A percentile compares a stretch with the other conserved stretches of the same genome.
These are phyloP conservation scores for Gastrophryne carolinensis DNA, from an alignment of 2,797 vertebrate genomes.

Conservation along the genomic window DNA sequence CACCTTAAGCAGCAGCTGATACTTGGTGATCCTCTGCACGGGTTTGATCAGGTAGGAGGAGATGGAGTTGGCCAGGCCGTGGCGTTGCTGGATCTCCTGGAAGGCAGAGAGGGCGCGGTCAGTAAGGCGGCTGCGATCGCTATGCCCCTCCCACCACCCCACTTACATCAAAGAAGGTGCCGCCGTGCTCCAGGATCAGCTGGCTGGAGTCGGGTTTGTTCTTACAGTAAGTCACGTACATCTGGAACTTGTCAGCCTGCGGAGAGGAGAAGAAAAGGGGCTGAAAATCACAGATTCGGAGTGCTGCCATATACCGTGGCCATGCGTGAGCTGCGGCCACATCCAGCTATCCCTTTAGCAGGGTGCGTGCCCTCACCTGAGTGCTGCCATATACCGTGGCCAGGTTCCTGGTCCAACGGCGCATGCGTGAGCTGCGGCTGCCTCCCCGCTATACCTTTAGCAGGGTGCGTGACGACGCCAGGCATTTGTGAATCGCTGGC, in stretches of 20 bases:
- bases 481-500: too few species aligned
- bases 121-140: not conserved
- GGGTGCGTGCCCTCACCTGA: too few species aligned
- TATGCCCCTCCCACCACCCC: not conserved
- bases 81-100: conserved; percentile 95
- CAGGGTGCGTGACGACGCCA: too few species aligned
- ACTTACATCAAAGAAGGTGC: conserved; percentile 95
- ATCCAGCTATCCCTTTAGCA: too few species aligned
- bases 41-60: conserved; percentile 98
- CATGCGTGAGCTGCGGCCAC: too few species aligned
- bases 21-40: conserved; percentile 98
- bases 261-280: conserved; percentile 56
- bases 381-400: too few species aligned
- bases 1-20: conserved; percentile 97
- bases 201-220: conserved; percentile 98
- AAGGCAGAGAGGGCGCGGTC: conserved; percentile 46
- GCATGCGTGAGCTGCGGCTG: too few species aligned
- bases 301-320: too few species aligned
- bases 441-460: too few species aligned
- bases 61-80: conserved; percentile 93
- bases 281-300: too few species aligned
- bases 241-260: conserved; percentile 97
- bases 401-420: too few species aligned
- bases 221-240: conserved; percentile 98
- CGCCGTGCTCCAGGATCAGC: conserved; percentile 94